Conservation (phyloP, 2,113 vertebrate genomes). For the Tiliqua scincoides region DNA sequence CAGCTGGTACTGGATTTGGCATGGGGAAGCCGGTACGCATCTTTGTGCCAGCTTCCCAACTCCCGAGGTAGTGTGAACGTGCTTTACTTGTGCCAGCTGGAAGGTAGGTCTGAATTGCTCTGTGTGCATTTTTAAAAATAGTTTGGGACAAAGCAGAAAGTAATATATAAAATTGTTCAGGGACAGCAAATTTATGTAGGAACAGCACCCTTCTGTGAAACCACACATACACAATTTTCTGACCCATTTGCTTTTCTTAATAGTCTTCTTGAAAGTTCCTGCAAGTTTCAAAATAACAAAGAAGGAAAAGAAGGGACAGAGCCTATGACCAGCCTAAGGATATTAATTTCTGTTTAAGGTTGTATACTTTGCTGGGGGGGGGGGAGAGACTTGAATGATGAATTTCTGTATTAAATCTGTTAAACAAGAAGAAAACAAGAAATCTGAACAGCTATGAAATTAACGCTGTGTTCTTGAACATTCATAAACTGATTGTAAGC, state of each 20-base stretch:
- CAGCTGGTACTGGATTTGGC: no score
- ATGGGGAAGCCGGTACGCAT: no score
- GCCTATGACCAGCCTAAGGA: neutral
- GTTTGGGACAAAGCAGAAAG: neutral
- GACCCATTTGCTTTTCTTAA: neutral
- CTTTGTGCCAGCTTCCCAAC: no score
- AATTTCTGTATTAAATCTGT: neutral
- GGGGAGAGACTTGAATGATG: neutral
- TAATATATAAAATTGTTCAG: neutral
- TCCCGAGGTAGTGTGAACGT: no score
- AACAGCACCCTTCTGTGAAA: no score
- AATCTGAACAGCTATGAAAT: neutral
- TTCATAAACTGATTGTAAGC: neutral
- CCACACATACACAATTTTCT: neutral
- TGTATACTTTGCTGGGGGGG: no score
- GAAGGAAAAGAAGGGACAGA: neutral
- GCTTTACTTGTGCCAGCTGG: no score
- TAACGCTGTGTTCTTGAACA: neutral
- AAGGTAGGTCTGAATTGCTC: no score
- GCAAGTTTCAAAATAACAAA: neutral
- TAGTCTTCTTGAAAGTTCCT: neutral
- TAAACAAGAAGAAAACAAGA: conserved; percentile 5
- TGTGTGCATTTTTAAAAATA: neutral
- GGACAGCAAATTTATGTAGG: no score
- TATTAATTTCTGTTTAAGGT: conserved; percentile 21